Percentiles rank a stretch among this genome's conserved stretches.
Evolutionary conservation across 2,797 vertebrate genomes (phyloP).

Genomic region (Pipistrellus nathusii): DNA sequence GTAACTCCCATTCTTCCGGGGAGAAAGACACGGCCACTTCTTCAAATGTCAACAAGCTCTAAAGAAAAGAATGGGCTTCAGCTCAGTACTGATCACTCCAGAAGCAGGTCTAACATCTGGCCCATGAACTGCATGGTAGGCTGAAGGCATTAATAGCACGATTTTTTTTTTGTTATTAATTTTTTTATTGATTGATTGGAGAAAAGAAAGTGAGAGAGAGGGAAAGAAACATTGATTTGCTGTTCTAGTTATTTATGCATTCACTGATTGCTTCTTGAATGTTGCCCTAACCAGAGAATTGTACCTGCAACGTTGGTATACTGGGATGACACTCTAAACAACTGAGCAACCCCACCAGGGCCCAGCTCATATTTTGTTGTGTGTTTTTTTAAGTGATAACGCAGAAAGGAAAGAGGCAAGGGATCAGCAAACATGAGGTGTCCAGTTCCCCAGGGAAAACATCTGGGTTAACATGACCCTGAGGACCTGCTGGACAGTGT

Average conservation of each 20-base stretch:
- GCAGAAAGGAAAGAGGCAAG: neutral
- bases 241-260: neutral
- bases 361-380: neutral
- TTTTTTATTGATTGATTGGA: neutral
- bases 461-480: neutral
- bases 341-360: neutral
- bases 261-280: neutral
- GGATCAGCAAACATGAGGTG: neutral
- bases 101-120: neutral
- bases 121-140: neutral
- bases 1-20: slow-evolving; percentile 76
- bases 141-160: neutral
- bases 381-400: neutral
- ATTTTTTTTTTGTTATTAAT: neutral
- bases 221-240: neutral
- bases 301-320: neutral
- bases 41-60: slow-evolving; percentile 77
- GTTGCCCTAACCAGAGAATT: neutral
- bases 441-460: neutral
- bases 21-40: slow-evolving; percentile 82
- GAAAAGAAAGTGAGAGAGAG: neutral
- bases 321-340: neutral
- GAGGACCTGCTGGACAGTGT: neutral
- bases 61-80: slow-evolving; percentile 58
- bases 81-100: slow-evolving; percentile 10